Base-by-base conservation (phyloP, 2,888 invertebrate species). In the Abrostola tripartita region DNA sequence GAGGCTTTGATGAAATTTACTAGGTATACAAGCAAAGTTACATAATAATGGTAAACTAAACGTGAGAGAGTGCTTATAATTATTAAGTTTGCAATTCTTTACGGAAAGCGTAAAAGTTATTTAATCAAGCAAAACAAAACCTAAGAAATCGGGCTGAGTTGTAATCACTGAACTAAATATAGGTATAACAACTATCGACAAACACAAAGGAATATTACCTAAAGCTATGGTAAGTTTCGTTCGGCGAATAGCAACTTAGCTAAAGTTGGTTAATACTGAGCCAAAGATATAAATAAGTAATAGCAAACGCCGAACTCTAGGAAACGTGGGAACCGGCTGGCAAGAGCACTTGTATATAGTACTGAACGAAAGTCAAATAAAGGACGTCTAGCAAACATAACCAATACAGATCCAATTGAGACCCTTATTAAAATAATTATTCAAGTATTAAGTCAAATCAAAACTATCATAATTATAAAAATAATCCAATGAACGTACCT, bases 281-380 rank as follows among this genome's bases (percentile, higher is more conserved):
- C 55, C 62, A 72, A 70, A 66, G 75, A 70, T 67, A 67, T 74
- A 74, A 61, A 70, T 76, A 74, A 74, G 69, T 78, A 71, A 78
- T 73, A 71, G 51, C 68, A 71, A 71, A 70, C 70, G 69, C 74
- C 71, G 73, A 74, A 76, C 70, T 37, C 70, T 63, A 65, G 68
- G 14, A 59, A 52, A 64, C 51, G 44, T 44, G 38, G 38, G 59
- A 44, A 49, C 50, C 50, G 58, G 57, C 52, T 37, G 12, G 14
- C 14, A 44, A 54, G 47, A 63, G 7, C 35, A 41, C 36, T 57
- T 52, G 47, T 24, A 36, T 14, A 14, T n/a, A 40, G 14, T 35
- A n/a, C n/a, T 38, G 12, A 37, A 52, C 44, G 44, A 47, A 10
- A 8, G 44, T 5, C 44, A 24, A 24, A 47, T 38, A 37, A 38